A percentile compares a stretch with the other conserved stretches of the same genome.
phyloP scores from a whole-genome alignment of 1,140 invertebrate species.

The Lasioglossum baleicum region DNA sequence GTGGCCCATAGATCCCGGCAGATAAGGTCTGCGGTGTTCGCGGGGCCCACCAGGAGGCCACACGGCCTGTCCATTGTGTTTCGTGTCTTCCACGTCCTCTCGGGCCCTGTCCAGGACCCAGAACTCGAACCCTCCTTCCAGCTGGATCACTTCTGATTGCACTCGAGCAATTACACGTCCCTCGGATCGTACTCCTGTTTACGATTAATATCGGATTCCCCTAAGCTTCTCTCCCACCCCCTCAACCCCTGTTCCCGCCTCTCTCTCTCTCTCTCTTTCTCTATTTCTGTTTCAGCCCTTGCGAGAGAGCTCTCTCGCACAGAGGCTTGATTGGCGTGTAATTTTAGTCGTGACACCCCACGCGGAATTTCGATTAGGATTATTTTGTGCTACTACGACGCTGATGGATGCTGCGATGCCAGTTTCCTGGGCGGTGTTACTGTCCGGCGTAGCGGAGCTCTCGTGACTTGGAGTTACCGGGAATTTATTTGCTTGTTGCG shows the following conservation, averaged over 20 bases:
- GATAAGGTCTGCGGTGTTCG: slow-evolving; percentile 75
- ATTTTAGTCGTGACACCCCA: slow-evolving; percentile 5
- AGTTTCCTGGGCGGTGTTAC: neutral
- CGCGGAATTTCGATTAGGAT: slow-evolving; percentile 7
- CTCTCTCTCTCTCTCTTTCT: neutral
- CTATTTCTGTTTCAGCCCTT: no score
- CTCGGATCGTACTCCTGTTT: slow-evolving; percentile 8
- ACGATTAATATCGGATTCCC: slow-evolving; percentile 29
- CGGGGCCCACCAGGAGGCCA: slow-evolving; percentile 73
- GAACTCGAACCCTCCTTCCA: slow-evolving; percentile 30
- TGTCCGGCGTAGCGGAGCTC: no score
- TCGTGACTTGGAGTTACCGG: no score
- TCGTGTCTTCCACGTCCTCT: slow-evolving; percentile 50
- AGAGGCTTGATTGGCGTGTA: slow-evolving; percentile 4
- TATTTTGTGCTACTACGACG: neutral
- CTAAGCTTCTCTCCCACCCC: no score
- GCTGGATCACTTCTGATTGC: slow-evolving; percentile 46
- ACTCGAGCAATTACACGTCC: slow-evolving; percentile 56
- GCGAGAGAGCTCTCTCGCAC: no score
- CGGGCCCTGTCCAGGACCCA: neutral
- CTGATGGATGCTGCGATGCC: neutral
- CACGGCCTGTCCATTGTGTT: slow-evolving; percentile 67
- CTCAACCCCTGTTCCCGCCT: neutral
- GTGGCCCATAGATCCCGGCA: slow-evolving; percentile 66
- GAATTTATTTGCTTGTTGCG: no score